Conservation (phyloP, 1,140 invertebrate genomes). For the Thaumetopoea pityocampa region DNA sequence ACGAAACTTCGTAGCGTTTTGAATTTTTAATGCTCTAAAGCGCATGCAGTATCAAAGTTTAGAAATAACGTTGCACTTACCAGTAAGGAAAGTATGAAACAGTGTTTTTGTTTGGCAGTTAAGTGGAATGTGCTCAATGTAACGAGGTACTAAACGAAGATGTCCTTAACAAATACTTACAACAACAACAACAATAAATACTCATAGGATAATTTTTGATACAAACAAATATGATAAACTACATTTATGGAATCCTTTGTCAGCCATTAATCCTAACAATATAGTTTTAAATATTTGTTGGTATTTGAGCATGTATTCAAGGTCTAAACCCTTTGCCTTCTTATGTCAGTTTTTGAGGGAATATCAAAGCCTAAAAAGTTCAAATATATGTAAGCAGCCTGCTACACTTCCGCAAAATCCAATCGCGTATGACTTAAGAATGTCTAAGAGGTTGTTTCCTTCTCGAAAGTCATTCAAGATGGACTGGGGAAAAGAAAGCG, state of each 20-base stretch:
- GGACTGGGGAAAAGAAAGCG: too few species aligned
- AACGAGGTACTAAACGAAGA: conserved; percentile 9
- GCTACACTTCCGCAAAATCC: too few species aligned
- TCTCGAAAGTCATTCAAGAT: too few species aligned
- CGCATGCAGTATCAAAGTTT: conserved; percentile 26
- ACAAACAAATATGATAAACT: neutral
- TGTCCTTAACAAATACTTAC: conserved; percentile 15
- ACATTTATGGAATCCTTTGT: neutral
- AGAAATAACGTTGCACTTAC: conserved; percentile 25
- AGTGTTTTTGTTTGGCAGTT: conserved; percentile 22
- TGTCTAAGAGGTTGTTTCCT: too few species aligned
- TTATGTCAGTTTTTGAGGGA: too few species aligned
- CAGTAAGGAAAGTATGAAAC: conserved; percentile 38
- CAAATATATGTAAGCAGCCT: too few species aligned
- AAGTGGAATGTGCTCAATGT: conserved; percentile 15
- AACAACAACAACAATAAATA: too few species aligned
- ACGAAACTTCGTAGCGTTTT: conserved; percentile 12
- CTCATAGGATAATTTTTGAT: too few species aligned
- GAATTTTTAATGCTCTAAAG: conserved; percentile 18
- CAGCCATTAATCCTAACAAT: neutral
- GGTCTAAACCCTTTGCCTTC: too few species aligned
- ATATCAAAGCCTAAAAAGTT: too few species aligned
- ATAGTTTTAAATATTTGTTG: neutral
- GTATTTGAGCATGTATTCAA: too few species aligned
- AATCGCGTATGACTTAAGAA: too few species aligned